These are phyloP conservation scores for Temnothorax rugatulus DNA, from an alignment of 2,888 invertebrate species.

Conservation along the genomic window DNA sequence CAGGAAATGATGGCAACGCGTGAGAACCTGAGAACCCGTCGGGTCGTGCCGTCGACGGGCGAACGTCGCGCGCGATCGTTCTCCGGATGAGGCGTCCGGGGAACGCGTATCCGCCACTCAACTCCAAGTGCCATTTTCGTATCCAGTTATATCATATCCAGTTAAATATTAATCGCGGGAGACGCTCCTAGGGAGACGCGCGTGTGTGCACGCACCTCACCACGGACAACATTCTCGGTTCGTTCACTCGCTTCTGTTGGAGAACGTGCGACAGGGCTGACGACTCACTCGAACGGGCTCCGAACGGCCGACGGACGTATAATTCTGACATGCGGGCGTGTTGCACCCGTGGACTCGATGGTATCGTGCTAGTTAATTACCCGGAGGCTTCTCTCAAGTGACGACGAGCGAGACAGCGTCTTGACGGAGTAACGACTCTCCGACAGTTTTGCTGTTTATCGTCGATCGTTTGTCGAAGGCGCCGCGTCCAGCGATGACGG, in stretches of 20 bases:
- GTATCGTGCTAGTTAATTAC: neutral
- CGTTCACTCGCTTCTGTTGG: conserved; percentile 40
- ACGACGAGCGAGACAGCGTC: conserved; percentile 16
- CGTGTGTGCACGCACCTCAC: conserved; percentile 32
- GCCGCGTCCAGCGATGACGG: conserved; percentile 54
- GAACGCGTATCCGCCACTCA: conserved; percentile 47
- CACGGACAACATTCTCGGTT: neutral
- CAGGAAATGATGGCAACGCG: conserved; percentile 73
- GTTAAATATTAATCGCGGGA: conserved; percentile 61
- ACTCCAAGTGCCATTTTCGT: conserved; percentile 76
- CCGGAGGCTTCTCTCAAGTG: neutral
- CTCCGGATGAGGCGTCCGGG: conserved; percentile 31
- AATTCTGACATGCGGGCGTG: neutral
- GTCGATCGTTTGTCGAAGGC: conserved; percentile 37
- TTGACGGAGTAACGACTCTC: neutral
- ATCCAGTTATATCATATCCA: conserved; percentile 47
- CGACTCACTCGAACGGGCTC: conserved; percentile 12
- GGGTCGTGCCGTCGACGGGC: conserved; percentile 48
- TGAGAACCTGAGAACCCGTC: conserved; percentile 60
- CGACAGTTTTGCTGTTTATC: neutral
- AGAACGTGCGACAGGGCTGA: conserved; percentile 27
- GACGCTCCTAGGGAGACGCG: neutral
- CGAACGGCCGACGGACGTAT: neutral
- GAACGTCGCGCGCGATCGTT: conserved; percentile 43
- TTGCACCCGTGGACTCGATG: neutral